Percentiles rank a stretch among this genome's conserved stretches.
These are phyloP conservation scores for Steatornis caripensis DNA, from an alignment of 2,113 vertebrate species.

Conservation along the genomic window DNA sequence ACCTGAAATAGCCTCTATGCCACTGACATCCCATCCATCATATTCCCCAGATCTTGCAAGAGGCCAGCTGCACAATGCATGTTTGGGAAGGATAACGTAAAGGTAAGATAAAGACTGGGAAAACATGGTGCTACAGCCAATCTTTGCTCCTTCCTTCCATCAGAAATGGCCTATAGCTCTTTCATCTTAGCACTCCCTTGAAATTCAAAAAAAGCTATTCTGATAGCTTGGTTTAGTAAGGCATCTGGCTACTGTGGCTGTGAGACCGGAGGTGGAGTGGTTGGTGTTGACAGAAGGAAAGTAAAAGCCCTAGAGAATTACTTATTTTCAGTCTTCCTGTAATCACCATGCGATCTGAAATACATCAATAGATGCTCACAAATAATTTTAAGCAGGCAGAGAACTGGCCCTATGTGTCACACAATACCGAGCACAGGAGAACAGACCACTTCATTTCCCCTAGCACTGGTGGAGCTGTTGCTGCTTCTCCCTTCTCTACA, in stretches of 20 bases:
- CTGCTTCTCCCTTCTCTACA: neutral
- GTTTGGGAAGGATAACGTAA: neutral
- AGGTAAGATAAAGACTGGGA: neutral
- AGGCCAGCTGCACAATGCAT: neutral
- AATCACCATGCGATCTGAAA: neutral
- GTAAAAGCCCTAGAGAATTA: neutral
- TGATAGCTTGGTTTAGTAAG: neutral
- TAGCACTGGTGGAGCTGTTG: neutral
- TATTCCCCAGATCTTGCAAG: neutral
- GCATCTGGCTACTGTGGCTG: neutral
- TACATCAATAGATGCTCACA: neutral
- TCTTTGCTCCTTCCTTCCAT: neutral
- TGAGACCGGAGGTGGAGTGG: rapidly evolving
- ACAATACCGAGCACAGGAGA: rapidly evolving
- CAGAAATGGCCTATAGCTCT: neutral
- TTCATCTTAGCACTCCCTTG: neutral
- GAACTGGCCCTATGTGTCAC: neutral
- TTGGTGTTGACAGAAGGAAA: neutral
- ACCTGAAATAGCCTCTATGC: neutral
- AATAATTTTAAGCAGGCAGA: neutral
- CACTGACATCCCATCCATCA: neutral
- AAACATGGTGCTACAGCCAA: neutral
- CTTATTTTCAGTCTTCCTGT: neutral
- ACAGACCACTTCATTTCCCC: neutral
- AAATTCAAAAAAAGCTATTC: neutral